These are phyloP conservation scores for Lytechinus variegatus DNA, from an alignment of 35 echinoderm and acorn worm genomes.

Conservation along the genomic window DNA sequence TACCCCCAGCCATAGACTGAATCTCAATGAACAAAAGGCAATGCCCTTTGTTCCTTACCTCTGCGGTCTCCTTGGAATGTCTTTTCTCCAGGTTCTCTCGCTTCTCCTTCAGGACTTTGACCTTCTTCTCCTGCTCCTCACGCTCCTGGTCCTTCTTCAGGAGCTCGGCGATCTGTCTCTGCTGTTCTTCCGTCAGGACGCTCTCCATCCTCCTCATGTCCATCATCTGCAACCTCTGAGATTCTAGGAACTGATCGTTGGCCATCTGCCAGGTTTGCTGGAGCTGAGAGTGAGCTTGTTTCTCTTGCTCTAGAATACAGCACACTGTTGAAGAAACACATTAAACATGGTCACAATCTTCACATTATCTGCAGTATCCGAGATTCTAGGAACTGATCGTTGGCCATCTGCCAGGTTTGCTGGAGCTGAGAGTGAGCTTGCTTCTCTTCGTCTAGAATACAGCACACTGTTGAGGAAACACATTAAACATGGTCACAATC, in stretches of 20 bases:
- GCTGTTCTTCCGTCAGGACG: conserved; percentile 94
- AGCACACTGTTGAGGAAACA: too few species aligned
- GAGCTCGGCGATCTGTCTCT: conserved; percentile 83
- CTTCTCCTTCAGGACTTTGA: conserved; percentile 75
- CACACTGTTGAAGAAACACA: background rate
- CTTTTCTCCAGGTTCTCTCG: conserved; percentile 66
- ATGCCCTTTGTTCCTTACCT: background rate
- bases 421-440: conserved; percentile 72
- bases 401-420: conserved; percentile 99
- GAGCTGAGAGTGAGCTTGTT: conserved; percentile 72
- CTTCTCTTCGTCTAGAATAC: conserved; percentile 58
- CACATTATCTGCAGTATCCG: conserved; percentile 80
- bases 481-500: too few species aligned
- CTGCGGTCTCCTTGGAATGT: conserved; percentile 44
- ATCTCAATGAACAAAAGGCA: background rate
- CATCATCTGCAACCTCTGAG: conserved; percentile 95
- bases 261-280: conserved; percentile 99
- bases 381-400: conserved; percentile 94
- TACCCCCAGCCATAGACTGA: background rate
- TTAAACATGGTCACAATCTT: background rate
- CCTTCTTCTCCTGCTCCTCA: conserved; percentile 84
- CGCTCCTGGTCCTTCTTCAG: conserved; percentile 86
- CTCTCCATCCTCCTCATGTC: conserved; percentile 91
- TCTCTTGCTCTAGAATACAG: conserved; percentile 52
- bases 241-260: conserved; percentile 96